Base-by-base conservation (phyloP, 1,140 invertebrate genomes). In the Streblospio benedicti region DNA sequence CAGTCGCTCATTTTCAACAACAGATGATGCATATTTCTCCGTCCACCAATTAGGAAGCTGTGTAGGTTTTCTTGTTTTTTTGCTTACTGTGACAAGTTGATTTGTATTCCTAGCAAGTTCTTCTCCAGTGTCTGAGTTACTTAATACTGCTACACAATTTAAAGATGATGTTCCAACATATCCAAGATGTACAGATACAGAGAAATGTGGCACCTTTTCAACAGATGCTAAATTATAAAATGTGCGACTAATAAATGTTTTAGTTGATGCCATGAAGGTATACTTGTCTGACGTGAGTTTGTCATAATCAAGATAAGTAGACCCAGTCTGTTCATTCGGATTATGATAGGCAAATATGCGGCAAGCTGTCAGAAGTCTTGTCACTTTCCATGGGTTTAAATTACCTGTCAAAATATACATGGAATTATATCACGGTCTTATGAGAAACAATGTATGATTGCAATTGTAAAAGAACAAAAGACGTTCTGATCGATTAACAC, bases 21-120 rank as follows among this genome's bases (percentile, higher is more conserved):
- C 54, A 31, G 35, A 28, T 2, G 32, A 20, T 4, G n/a, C 53
- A 35, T 65, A 65, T 56, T 67, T 67, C 2, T 41, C 33, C 23
- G 44, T 55, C 65, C 65, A 67, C 65, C 65, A 67, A 43, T 67
- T 63, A 16, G 65, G 63, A 32, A 62, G 51, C 23, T 63, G 43
- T n/a, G 31, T 62, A 0, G 65, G 60, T 32, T 57, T 61, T n/a
- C 65, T 25, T 1, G 53, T 65, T 9, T 33, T 41, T 18, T 62
- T 43, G 28, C 65, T 54, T 2, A 67, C 60, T 2, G 50, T 33
- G 4, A 67, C 65, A 16, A 64, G 27, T 49, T 65, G 63, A 38
- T 60, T 57, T 28, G 33, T 54, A 30, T 57, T 62, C 18, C 32
- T 31, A 20, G 55, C 59, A 23, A 60, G 55, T 0, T 45, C 45